Evolutionary conservation across 1,140 invertebrate genomes (phyloP), one percentile per base, ranked within the genome.

Genomic region (Colletes latitarsis): DNA sequence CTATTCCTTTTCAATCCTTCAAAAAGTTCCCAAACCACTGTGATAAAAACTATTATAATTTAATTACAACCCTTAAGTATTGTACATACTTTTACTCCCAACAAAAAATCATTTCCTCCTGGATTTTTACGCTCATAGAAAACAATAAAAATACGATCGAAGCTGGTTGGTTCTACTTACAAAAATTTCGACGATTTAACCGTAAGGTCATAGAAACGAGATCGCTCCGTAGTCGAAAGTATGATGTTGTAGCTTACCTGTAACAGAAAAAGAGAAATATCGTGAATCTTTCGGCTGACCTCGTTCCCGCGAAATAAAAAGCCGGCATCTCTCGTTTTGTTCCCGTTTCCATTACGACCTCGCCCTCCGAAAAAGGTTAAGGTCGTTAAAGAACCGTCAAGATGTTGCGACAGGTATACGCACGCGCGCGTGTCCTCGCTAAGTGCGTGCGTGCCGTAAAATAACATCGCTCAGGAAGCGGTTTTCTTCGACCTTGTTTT

Each of bases 201-300:
- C 43, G 39, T 73, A 53, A 8, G 53, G 39, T 73, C 30, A 46
- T 53, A 30, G 57, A 71, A 64, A 43, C 72, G 30, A 60, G 72
- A 49, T 77, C n/a, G 21, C 84, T 86, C 83, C 17, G 46, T 52
- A 41, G 53, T 57, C 52, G 52, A 58, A 55, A 64, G 62, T 21
- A 69, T 49, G 57, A 21, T 41, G 84, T 85, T 82, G n/a, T 30
- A 76, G 90, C 92, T 92, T 92, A 92, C 92, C 91, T 92, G 88
- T 43, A 92, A 85, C 87, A 89, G 43, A 88, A 77, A 43, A 67
- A 72, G 62, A 71, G 41, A 64, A 69, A 53, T 19, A 12, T 53
- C 43, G 19, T 19, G 8, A 60, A 19, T 60, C 30, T 53, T 10
- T 76, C 19, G 30, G 17, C 12, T n/a, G 55, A 70, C 57, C 49